Evolutionary conservation across 2,113 vertebrate species (phyloP).

Genomic region (Thryonomys swinderianus): DNA sequence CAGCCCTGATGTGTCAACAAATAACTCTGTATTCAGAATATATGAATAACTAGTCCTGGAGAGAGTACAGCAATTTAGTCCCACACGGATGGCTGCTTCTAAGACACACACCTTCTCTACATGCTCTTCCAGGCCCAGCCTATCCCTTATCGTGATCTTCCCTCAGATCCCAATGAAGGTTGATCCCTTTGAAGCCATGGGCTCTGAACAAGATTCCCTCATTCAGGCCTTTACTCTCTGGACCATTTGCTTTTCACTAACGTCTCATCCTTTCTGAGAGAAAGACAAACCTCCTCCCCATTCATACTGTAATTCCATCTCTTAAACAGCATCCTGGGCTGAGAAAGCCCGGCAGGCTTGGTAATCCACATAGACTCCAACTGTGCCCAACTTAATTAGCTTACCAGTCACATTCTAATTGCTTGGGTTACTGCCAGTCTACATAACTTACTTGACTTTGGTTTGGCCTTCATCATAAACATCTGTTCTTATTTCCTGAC

Average conservation of each 20-base stretch:
- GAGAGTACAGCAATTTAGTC: no score
- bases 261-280: neutral
- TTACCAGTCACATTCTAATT: neutral
- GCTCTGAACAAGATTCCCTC: neutral
- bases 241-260: neutral
- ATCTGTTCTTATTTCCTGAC: neutral
- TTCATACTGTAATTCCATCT: neutral
- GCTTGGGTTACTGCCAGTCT: neutral
- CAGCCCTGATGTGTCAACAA: neutral
- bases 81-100: neutral
- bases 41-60: neutral
- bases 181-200: neutral
- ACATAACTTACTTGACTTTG: neutral
- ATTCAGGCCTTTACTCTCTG: neutral
- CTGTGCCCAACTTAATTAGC: neutral
- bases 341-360: neutral
- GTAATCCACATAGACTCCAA: neutral
- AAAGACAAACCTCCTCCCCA: neutral
- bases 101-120: neutral
- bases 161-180: neutral
- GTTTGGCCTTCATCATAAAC: neutral
- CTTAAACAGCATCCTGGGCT: neutral
- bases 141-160: fast-evolving
- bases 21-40: neutral
- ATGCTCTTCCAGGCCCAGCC: neutral